A percentile compares a stretch with the other conserved stretches of the same genome.
These are phyloP conservation scores for Notechis scutatus DNA, from an alignment of 2,113 vertebrate species.

Conservation along the genomic window DNA sequence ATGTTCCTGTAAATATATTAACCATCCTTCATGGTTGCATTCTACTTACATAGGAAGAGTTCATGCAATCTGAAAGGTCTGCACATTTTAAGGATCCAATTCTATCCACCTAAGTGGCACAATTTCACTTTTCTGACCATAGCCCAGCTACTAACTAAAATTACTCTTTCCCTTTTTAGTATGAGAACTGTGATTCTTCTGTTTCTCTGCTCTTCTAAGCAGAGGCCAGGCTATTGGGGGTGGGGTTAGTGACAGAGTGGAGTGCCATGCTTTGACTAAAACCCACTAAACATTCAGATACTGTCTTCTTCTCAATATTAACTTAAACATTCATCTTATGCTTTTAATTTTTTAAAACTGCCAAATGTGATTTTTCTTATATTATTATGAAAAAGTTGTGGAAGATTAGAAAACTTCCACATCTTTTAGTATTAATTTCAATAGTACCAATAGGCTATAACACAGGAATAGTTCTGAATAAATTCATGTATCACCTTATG, in stretches of 20 bases:
- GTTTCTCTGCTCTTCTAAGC: neutral
- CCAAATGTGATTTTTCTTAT: neutral
- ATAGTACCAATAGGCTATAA: neutral
- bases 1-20: neutral
- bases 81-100: neutral
- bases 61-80: neutral
- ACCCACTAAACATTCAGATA: neutral
- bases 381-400: neutral
- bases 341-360: neutral
- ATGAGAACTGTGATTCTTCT: neutral
- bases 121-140: neutral
- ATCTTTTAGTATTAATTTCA: neutral
- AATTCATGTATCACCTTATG: neutral
- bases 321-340: neutral
- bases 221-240: neutral
- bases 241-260: neutral
- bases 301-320: neutral
- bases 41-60: neutral
- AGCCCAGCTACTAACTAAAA: neutral
- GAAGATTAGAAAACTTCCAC: neutral
- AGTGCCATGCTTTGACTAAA: neutral
- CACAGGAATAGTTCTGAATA: neutral
- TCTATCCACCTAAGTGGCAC: neutral
- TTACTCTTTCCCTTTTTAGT: neutral
- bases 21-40: neutral